Evolutionary conservation across 2,113 vertebrate species (phyloP), one percentile per base, ranked within the genome.

Genomic region (Motacilla alba): DNA sequence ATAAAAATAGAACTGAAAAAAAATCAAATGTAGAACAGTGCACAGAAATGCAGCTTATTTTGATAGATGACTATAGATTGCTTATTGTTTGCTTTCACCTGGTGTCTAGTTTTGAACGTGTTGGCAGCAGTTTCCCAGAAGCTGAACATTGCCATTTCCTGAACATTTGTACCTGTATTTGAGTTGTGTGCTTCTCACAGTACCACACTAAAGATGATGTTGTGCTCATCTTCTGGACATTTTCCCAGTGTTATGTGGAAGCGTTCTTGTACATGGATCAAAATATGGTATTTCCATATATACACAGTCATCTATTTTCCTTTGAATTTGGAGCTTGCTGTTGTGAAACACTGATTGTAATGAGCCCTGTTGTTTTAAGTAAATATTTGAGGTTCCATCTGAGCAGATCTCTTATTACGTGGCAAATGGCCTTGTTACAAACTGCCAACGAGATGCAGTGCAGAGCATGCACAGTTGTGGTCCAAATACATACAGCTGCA

Each of bases 1-100:
- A 11, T 83, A 82, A 90, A 95, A 95, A 94, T 81, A 93, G 64
- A 91, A 80, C 30, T n/a, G 16, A 70, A 87, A 78, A 70, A 66
- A 52, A 44, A 7, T 18, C 11, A 73, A 59, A 91, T 66, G 26
- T 59, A 56, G 68, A 76, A 44, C 55, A 77, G 30, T 41, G 56
- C 35, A 23, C 55, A 46, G 35, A 33, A 87, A 49, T 58, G 49
- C 35, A 70, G 30, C 4, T 82, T 85, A 31, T 82, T 85, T 80
- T 85, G 50, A 66, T 28, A 83, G 50, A 56, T 74, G 26, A 62
- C 31, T 86, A 13, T 8, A 55, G 53, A 53, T 58, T 75, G n/a
- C 35, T 82, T 66, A 26, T 88, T 81, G 50, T 69, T 90, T 89
- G 22, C 46, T 72, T 75, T 93, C 26, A 53, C 13, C 14, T 39